Conservation (phyloP, 2,888 invertebrate species). For the Drosophila cognata region DNA sequence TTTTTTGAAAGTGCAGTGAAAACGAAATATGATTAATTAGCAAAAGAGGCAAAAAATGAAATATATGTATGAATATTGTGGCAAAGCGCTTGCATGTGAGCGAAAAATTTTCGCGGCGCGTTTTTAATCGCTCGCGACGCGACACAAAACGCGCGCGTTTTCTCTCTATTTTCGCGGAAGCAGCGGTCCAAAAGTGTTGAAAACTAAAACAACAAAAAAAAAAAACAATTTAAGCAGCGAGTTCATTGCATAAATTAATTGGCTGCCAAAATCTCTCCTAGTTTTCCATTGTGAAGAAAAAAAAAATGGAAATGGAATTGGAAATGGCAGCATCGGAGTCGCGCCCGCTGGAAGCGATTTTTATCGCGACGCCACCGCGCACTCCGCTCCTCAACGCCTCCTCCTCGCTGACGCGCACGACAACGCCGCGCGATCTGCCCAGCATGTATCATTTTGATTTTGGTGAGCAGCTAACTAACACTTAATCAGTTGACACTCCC, state of each 20-base stretch:
- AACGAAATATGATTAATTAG: conserved; percentile 80
- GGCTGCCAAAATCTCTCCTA: conserved; percentile 34
- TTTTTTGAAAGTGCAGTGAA: conserved; percentile 80
- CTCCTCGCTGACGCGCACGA: conserved; percentile 67
- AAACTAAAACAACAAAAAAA: conserved; percentile 5
- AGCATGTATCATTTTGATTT: conserved; percentile 81
- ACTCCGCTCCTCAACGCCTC: conserved; percentile 47
- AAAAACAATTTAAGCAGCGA: conserved; percentile 38
- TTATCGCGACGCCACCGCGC: conserved; percentile 63
- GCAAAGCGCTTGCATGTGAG: conserved; percentile 64
- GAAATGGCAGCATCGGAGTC: conserved; percentile 59
- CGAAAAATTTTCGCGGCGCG: conserved; percentile 54
- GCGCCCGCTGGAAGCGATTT: conserved; percentile 66
- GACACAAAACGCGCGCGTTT: conserved; percentile 61
- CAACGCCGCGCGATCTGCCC: conserved; percentile 78
- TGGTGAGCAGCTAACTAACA: conserved; percentile 52
- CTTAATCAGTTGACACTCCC: not conserved
- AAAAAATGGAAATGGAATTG: conserved; percentile 5
- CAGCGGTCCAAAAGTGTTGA: conserved; percentile 11
- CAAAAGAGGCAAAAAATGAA: conserved; percentile 64
- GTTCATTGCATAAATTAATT: conserved; percentile 68
- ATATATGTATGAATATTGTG: conserved; percentile 57
- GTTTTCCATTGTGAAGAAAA: conserved; percentile 22
- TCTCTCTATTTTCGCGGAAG: conserved; percentile 32
- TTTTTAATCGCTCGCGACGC: conserved; percentile 63